These are phyloP conservation scores for Tenthredo distinguenda DNA, from an alignment of 2,888 invertebrate species.

Conservation along the genomic window DNA sequence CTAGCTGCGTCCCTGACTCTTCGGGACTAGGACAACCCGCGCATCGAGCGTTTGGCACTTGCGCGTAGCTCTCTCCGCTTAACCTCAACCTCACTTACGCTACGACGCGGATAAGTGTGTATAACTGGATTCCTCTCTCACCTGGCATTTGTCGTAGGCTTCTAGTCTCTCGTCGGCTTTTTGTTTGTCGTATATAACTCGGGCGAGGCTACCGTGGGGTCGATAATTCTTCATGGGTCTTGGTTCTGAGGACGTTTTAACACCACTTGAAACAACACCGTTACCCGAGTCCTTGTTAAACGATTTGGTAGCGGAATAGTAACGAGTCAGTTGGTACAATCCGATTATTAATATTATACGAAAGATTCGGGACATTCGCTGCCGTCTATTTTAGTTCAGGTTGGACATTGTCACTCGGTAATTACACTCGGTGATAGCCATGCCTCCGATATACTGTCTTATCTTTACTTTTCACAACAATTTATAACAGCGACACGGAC, in stretches of 20 bases:
- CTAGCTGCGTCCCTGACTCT: neutral
- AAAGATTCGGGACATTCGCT: neutral
- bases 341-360: neutral
- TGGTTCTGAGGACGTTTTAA: neutral
- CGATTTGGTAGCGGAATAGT: neutral
- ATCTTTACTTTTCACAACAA: neutral
- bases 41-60: neutral
- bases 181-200: conserved; percentile 87
- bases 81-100: neutral
- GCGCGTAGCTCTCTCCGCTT: neutral
- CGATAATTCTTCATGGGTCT: conserved; percentile 63
- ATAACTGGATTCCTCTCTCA: conserved; percentile 76
- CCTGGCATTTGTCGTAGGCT: conserved; percentile 85
- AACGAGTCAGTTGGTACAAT: neutral
- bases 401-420: neutral
- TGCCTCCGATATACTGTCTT: neutral
- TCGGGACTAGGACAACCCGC: conserved; percentile 17
- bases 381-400: no score
- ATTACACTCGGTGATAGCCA: neutral
- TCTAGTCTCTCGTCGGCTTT: conserved; percentile 85
- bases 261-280: no score
- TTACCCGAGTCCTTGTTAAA: neutral
- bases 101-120: neutral
- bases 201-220: conserved; percentile 86
- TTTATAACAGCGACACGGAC: neutral